Base-by-base conservation (phyloP, 2,113 vertebrate genomes). In the Orcinus orca region DNA sequence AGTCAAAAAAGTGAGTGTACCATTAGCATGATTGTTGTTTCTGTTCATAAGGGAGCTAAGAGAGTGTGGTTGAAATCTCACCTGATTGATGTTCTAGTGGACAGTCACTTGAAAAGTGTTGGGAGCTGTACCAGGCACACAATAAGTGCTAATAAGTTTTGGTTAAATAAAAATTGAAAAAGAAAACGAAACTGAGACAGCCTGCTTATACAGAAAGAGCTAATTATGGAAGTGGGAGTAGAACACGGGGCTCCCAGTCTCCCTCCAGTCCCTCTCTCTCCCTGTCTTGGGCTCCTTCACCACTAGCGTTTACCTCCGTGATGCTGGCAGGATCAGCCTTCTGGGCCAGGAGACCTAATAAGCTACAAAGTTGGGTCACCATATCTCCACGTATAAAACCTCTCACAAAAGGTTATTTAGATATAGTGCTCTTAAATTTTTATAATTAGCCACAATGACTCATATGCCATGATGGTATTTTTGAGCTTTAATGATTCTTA, bases 381-480 rank as follows among this genome's bases (percentile, higher is more conserved):
- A 62, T 71, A 44, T 88, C 55, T 29, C 38, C 33, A 53, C n/a
- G 36, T 87, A 65, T 77, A 50, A 93, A 96, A 60, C n/a, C 68
- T 93, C 63, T 94, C 80, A 74, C 14, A 36, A 86, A 84, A 77
- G 67, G 47, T 68, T 79, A 88, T 47, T 80, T 80, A 97, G 92
- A 82, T 84, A 71, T 6, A 88, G 9, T 63, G 67, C 65, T 44
- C 47, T 79, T 88, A 53, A 88, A 65, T 60, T 71, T 88, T 86
- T 84, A 73, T 90, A 92, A 86, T 90, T 89, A 82, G 41, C 81
- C 5, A 68, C 23, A 85, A 53, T 90, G 88, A 97, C 62, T 97
- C 88, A 95, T 93, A 67, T 90, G 81, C 63, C 62, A 80, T 50
- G 62, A 79, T 88, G 63, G 20, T 38, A 88, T 81, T 92, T 96